Evolutionary conservation across 1,140 invertebrate genomes (phyloP).

Genomic region (Heterodera carotae): DNA sequence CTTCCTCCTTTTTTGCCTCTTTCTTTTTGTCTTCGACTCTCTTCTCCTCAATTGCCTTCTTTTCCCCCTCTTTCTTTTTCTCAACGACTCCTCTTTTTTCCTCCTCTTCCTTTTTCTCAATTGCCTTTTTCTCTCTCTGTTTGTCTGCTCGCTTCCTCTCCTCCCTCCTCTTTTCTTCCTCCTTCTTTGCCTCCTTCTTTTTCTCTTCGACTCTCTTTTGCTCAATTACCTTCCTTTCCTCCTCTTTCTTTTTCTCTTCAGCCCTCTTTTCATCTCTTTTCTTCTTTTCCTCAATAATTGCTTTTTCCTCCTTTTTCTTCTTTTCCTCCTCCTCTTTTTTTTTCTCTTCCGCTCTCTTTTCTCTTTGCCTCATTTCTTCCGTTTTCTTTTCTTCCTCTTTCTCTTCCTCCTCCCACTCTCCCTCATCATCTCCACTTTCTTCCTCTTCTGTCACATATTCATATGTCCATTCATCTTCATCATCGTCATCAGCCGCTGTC

Average conservation of each 20-base stretch:
- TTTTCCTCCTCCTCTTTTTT: background rate
- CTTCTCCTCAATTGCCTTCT: no score
- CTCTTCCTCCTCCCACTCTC: conserved; percentile 29
- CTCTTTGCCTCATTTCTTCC: background rate
- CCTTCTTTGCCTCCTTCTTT: background rate
- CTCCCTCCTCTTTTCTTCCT: conserved; percentile 1
- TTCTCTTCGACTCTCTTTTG: conserved; percentile 2
- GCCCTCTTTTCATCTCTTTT: background rate
- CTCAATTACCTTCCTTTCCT: background rate
- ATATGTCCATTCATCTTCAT: conserved; percentile 40
- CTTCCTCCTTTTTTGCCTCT: background rate
- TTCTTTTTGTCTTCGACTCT: conserved; percentile 3
- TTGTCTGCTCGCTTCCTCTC: conserved; percentile 8
- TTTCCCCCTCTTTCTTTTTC: no score
- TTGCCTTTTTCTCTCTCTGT: conserved; percentile 13
- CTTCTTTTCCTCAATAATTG: background rate
- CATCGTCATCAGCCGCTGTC: conserved; percentile 32
- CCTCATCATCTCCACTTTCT: conserved; percentile 4
- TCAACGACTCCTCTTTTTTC: conserved; percentile 16
- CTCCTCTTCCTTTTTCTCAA: background rate
- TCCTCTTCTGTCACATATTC: conserved; percentile 32
- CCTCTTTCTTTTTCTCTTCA: background rate
- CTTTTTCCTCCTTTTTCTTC: conserved; percentile 2
- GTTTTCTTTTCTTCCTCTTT: background rate
- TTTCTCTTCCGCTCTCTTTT: background rate